Evolutionary conservation across 2,797 vertebrate species (phyloP).

Genomic region (Lagocephalus sceleratus): DNA sequence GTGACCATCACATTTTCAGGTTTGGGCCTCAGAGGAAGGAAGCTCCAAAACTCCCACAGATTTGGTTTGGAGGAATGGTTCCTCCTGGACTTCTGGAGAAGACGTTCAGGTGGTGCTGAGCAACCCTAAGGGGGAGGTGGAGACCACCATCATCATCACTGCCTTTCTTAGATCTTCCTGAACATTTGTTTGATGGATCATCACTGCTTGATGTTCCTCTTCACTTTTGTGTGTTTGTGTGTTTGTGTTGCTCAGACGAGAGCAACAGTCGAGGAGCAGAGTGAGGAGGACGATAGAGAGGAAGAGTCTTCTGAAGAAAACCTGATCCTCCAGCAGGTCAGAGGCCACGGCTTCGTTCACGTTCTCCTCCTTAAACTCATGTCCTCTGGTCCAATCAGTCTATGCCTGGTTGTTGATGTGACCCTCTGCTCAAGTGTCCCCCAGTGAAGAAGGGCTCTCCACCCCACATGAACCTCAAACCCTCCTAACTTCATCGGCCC

Average conservation of each 20-base stretch:
- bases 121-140: slow-evolving; percentile 88
- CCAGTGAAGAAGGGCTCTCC: too few relatives aligned
- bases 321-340: slow-evolving; percentile 78
- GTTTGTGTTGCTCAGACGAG: too few relatives aligned
- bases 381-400: neutral
- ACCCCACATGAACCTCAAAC: too few relatives aligned
- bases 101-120: slow-evolving; percentile 83
- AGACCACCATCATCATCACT: neutral
- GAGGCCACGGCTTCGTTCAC: neutral
- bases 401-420: too few relatives aligned
- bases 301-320: slow-evolving; percentile 72
- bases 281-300: slow-evolving; percentile 58
- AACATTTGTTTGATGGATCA: too few relatives aligned
- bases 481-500: too few relatives aligned
- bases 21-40: slow-evolving; percentile 91
- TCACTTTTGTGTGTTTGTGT: neutral
- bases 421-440: too few relatives aligned
- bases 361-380: neutral
- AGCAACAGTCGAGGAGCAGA: slow-evolving; percentile 68
- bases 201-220: too few relatives aligned
- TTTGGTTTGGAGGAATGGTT: slow-evolving; percentile 91
- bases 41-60: slow-evolving; percentile 84
- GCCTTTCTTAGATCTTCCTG: too few relatives aligned
- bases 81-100: slow-evolving; percentile 84
- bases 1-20: slow-evolving; percentile 56